phyloP scores from a whole-genome alignment of 2,888 invertebrate genomes.

The Dendrolimus pini region DNA sequence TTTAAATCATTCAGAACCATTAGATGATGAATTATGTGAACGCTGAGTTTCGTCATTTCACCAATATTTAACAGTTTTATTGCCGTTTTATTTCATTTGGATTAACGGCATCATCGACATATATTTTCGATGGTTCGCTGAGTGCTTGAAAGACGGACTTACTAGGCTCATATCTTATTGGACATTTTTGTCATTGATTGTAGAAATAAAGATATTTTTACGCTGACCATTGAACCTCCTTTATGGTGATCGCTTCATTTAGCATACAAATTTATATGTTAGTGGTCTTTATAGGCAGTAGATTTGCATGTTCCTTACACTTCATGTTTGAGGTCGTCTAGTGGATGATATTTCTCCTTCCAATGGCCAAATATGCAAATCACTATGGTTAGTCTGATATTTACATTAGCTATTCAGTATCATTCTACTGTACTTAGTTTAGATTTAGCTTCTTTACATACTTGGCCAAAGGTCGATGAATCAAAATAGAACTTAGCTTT shows the following conservation, averaged over 20 bases:
- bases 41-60: constrained; percentile 66
- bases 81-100: constrained; percentile 62
- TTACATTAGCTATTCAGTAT: background rate
- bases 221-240: constrained; percentile 64
- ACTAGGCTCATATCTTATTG: constrained; percentile 42
- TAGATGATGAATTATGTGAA: constrained; percentile 72
- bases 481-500: constrained; percentile 43
- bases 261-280: constrained; percentile 63
- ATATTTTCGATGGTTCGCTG: constrained; percentile 49
- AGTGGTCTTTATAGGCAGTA: constrained; percentile 57
- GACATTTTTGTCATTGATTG: constrained; percentile 56
- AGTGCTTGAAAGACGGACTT: constrained; percentile 35
- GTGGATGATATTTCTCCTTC: constrained; percentile 3
- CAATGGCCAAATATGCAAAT: background rate
- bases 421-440: background rate
- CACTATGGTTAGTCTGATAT: background rate
- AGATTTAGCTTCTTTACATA: background rate
- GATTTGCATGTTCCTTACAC: constrained; percentile 65
- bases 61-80: constrained; percentile 71
- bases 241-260: constrained; percentile 71
- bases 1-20: constrained; percentile 74
- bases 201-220: constrained; percentile 64
- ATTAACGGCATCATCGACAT: constrained; percentile 58
- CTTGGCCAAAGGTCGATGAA: constrained; percentile 14
- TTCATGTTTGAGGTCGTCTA: constrained; percentile 37